Conservation (phyloP, 2,797 vertebrate genomes). For the Petrocephalus schoutedeni region DNA sequence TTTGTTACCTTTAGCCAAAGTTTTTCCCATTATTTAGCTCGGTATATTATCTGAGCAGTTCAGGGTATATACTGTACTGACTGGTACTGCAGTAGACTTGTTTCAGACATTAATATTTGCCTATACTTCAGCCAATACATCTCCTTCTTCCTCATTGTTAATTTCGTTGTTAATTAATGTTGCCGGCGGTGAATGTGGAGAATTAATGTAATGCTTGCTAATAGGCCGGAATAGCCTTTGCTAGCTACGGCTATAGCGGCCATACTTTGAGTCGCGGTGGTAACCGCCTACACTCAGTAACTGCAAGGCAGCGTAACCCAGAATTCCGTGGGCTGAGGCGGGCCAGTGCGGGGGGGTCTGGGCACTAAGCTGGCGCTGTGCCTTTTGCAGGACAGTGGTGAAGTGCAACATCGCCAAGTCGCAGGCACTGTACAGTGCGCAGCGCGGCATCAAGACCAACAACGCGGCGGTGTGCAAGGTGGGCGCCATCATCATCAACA, state of each 20-base stretch:
- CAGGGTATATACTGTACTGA: background rate
- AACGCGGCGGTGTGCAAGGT: conserved; percentile 94
- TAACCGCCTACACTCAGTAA: background rate
- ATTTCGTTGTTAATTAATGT: background rate
- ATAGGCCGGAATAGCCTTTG: background rate
- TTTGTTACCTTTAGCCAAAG: background rate
- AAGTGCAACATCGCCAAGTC: conserved; percentile 99
- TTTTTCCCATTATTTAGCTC: background rate
- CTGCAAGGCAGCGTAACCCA: background rate
- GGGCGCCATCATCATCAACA: conserved; percentile 95
- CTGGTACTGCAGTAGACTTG: background rate
- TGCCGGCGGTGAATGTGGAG: background rate
- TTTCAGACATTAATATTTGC: background rate
- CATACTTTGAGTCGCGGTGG: background rate
- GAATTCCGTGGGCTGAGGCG: background rate
- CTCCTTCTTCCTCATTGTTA: background rate
- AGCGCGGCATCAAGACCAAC: conserved; percentile 89
- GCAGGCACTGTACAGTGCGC: conserved; percentile 93
- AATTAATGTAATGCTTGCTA: background rate
- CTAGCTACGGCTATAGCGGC: background rate
- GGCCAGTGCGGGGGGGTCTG: background rate
- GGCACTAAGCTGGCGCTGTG: background rate
- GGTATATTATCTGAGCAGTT: background rate
- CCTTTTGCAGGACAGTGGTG: conserved; percentile 81
- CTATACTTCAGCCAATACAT: background rate